These are phyloP conservation scores for Aphelinus certus DNA, from an alignment of 1,140 invertebrate species.

Conservation along the genomic window DNA sequence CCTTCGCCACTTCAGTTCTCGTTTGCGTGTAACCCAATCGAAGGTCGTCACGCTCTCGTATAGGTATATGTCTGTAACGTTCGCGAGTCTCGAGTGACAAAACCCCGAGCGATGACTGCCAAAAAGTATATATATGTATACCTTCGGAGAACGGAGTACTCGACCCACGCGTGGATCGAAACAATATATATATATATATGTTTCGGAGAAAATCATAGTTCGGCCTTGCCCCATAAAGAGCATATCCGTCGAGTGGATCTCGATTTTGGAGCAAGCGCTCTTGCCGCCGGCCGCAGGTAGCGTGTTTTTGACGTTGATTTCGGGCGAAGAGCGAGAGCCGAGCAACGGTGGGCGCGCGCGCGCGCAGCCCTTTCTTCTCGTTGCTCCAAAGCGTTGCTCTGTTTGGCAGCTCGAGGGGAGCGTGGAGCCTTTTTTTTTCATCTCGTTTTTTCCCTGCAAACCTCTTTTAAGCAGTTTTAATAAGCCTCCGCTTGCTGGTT, in stretches of 20 bases:
- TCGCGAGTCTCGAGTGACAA: too few relatives aligned
- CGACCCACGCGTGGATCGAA: slow-evolving; percentile 21
- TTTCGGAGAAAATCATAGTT: slow-evolving; percentile 4
- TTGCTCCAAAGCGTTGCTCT: neutral
- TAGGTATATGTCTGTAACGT: neutral
- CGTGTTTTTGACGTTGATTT: slow-evolving; percentile 13
- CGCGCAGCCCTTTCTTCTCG: slow-evolving; percentile 6
- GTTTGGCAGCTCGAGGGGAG: slow-evolving; percentile 4
- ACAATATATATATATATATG: neutral
- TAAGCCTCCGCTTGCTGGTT: slow-evolving; percentile 11
- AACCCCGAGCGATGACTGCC: too few relatives aligned
- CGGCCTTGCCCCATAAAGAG: too few relatives aligned
- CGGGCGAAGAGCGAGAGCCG: slow-evolving; percentile 4
- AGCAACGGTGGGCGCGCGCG: neutral
- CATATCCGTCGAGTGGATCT: slow-evolving; percentile 7
- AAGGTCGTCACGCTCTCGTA: slow-evolving; percentile 14
- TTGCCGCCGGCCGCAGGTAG: neutral
- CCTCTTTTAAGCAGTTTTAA: slow-evolving; percentile 17
- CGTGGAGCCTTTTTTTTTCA: neutral
- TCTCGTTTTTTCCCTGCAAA: neutral
- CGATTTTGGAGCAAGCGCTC: slow-evolving; percentile 3
- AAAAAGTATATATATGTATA: too few relatives aligned
- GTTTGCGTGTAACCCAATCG: slow-evolving; percentile 41
- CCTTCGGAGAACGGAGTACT: neutral
- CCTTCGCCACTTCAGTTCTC: slow-evolving; percentile 29